Evolutionary conservation across 2,797 vertebrate genomes (phyloP), one percentile per base, ranked within the genome.

Genomic region (Gila robusta): DNA sequence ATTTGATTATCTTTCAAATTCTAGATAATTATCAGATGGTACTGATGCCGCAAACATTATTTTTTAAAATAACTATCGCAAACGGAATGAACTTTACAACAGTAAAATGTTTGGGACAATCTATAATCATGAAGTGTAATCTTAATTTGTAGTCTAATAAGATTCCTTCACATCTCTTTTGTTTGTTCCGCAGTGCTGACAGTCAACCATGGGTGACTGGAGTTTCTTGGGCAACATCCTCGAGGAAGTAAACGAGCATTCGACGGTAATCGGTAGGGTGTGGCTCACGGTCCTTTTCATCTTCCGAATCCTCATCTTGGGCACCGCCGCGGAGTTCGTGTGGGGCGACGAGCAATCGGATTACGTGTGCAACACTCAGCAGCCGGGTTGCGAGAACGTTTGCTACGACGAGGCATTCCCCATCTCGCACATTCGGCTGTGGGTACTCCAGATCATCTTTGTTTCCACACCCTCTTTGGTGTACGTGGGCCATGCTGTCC

Each of bases 331-430:
- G 0, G 96, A 97, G 91, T 94, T 97, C 0, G 96, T 97, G 72
- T 97, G 96, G 96, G 96, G 96, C 2, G 96, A 97, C 0, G 96
- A 97, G 90, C 96, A 97, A 93, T 96, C 96, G 52, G 96, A 97
- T 93, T 97, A 97, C 83, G 96, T 97, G 81, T 97, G 96, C 93
- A 91, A 99, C 95, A 99, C 98, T 0, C 97, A 99, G 91, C 98
- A 99, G 91, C 98, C 98, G 0, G 98, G 98, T 81, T 99, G 98
- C 0, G 97, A 98, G 95, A 99, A 99, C 56, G 98, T 99, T 44
- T 99, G 98, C 95, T 99, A 99, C 82, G 98, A 99, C 89, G 95
- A 97, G 90, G 96, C 96, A 78, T 97, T 97, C 87, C 97, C 97
- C 87, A 96, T 97, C 90, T 97, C 96, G 62, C 97, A 97, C 93